Evolutionary conservation across 2,888 invertebrate species (phyloP), one percentile per base, ranked within the genome.

Genomic region (Leptinotarsa rubiginosa): DNA sequence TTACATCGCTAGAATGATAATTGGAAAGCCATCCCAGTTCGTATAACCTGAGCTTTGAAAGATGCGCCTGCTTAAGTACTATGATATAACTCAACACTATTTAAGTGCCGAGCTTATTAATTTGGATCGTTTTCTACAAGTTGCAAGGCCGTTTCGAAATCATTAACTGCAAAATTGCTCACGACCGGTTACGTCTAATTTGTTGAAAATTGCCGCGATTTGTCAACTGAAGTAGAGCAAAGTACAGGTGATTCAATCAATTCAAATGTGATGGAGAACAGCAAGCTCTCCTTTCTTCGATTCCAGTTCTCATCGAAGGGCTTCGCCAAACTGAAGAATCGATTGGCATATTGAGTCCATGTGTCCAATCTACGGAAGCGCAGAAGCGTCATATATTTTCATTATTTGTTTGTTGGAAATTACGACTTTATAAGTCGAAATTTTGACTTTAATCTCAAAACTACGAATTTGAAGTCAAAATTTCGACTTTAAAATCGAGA

Each of bases 191-290:
- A 62, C 5, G 16, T 62, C 5, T 41, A 62, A 62, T 62, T 62
- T 41, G n/a, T 62, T 62, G 62, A 31, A 62, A 62, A 62, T 62
- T 62, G 62, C 41, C 62, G 0, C 18, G 41, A 62, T 62, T 62
- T 62, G n/a, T 62, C 62, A 62, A 41, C 41, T 16, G 62, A 62
- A 62, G 62, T 62, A n/a, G 62, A 62, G 62, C 62, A 25, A 41
- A 62, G 31, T 62, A n/a, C 18, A 31, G 15, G 31, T 12, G 12
- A 62, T 31, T 41, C 31, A 62, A 31, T 41, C 31, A 41, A 31
- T 15, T 41, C 13, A n/a, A n/a, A n/a, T 50, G n/a, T n/a, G 4
- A 5, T 13, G 50, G 1, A 41, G 41, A 41, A 31, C 31, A 10
- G 10, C 7, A 31, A 31, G 31, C 31, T 31, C 7, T 31, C 31